Base-by-base conservation (phyloP, 2,797 vertebrate genomes). In the Labroides dimidiatus region DNA sequence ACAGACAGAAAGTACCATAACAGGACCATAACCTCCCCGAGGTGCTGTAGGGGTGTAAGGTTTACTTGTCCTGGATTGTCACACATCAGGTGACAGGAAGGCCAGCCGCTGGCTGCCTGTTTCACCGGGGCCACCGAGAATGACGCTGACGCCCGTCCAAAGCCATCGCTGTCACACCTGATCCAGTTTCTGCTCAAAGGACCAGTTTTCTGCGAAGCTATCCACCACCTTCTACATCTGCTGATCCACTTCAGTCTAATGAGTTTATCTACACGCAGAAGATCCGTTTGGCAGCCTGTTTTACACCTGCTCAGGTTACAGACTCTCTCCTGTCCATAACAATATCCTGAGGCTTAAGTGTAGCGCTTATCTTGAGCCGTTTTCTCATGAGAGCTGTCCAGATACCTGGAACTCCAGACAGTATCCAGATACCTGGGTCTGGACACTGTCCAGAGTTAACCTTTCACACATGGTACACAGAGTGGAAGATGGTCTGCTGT, bases 161-260 rank as follows among this genome's bases (percentile, higher is more conserved):
- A 73, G 49, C 63, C 65, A 73, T 20, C 66, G 19, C 72, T 19
- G 63, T 84, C 77, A 72, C 90, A 83, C 82, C 74, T 83, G 68
- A 80, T 89, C 68, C 23, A 49, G 82, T 88, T 88, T 70, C 77
- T 48, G 66, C 76, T 77, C 70, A 15, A 12, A 47, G 69, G 84
- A 70, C 57, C 65, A 15, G 27, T 71, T 77, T 30, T 36, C 45
- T 64, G 55, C 60, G 52, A 75, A 85, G 53, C 44, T 69, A 47
- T 73, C 51, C 60, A 57, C n/a, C 80, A 80, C 77, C 70, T 51
- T 41, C 50, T 15, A 15, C 1, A 20, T 80, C 84, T 83, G 82
- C 53, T 45, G 59, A 79, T 71, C 56, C 17, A 8, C 64, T 85
- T 59, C 62, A 17, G 15, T 42, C 65, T 55, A 61, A 59, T 19